Conservation (phyloP, 1,140 invertebrate genomes). For the Achatina immaculata region DNA sequence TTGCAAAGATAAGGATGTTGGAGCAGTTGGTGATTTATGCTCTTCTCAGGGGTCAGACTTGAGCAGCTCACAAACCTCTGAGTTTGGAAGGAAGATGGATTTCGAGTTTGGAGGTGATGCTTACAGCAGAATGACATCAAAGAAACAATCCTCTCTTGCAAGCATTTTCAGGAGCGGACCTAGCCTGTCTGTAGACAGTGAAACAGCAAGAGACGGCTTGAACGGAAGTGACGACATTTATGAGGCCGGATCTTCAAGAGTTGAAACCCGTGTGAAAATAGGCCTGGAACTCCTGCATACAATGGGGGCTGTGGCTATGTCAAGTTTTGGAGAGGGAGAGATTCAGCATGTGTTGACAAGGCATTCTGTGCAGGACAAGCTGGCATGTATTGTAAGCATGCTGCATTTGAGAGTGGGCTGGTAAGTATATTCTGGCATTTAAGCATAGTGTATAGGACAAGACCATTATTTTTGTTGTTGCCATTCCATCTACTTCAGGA, state of each 20-base stretch:
- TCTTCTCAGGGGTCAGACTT: conserved; percentile 25
- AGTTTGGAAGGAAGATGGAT: conserved; percentile 27
- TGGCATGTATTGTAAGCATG: conserved; percentile 25
- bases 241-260: neutral
- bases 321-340: conserved; percentile 27
- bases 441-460: too few species aligned
- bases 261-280: neutral
- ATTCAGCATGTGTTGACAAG: neutral
- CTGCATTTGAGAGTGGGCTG: conserved; percentile 23
- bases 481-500: too few species aligned
- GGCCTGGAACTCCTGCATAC: conserved; percentile 7
- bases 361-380: neutral
- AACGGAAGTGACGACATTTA: neutral
- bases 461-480: too few species aligned
- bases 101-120: conserved; percentile 39
- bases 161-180: neutral
- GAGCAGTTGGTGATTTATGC: neutral
- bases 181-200: too few species aligned
- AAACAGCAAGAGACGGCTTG: neutral
- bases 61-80: conserved; percentile 19
- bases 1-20: neutral
- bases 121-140: conserved; percentile 22
- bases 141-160: neutral
- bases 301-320: conserved; percentile 21
- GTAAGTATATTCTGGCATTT: conserved; percentile 15